Evolutionary conservation across 2,113 vertebrate genomes (phyloP).

Genomic region (Ictalurus punctatus): DNA sequence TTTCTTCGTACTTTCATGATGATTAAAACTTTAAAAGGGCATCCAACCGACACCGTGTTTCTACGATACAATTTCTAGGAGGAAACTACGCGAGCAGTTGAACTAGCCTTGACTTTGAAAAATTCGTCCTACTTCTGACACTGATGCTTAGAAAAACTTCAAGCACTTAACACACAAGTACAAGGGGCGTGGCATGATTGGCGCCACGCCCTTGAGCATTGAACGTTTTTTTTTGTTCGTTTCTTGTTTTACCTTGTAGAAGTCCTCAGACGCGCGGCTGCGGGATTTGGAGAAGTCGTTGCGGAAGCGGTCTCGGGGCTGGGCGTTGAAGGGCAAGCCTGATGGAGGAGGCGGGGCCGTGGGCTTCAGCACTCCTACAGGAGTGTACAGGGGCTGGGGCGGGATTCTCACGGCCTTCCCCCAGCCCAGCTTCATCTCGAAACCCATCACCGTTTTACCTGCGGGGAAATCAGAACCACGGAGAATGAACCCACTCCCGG

Average conservation of each 20-base stretch:
- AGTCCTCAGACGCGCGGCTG: constrained; percentile 68
- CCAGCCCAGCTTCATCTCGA: constrained; percentile 82
- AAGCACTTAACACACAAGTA: neutral
- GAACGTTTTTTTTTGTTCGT: no score
- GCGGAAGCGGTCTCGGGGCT: constrained; percentile 76
- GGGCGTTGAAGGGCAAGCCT: constrained; percentile 79
- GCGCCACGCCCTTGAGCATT: constrained; percentile 2
- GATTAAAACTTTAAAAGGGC: neutral
- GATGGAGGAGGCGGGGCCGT: constrained; percentile 75
- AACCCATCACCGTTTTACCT: constrained; percentile 81
- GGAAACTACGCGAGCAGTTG: neutral
- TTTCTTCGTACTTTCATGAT: neutral
- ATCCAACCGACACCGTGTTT: neutral
- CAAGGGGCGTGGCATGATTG: neutral
- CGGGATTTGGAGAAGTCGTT: constrained; percentile 79
- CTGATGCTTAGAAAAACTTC: neutral
- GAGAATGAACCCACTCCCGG: neutral
- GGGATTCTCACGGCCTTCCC: constrained; percentile 79
- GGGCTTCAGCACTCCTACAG: constrained; percentile 71
- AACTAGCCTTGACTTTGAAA: neutral
- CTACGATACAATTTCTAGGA: neutral
- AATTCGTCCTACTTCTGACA: neutral
- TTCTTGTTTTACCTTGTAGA: constrained; percentile 73
- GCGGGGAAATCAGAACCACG: neutral
- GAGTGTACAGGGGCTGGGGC: constrained; percentile 78